A percentile compares a stretch with the other conserved stretches of the same genome.
phyloP scores from a whole-genome alignment of 2,797 vertebrate species.

The Rhinogobio ventralis region DNA sequence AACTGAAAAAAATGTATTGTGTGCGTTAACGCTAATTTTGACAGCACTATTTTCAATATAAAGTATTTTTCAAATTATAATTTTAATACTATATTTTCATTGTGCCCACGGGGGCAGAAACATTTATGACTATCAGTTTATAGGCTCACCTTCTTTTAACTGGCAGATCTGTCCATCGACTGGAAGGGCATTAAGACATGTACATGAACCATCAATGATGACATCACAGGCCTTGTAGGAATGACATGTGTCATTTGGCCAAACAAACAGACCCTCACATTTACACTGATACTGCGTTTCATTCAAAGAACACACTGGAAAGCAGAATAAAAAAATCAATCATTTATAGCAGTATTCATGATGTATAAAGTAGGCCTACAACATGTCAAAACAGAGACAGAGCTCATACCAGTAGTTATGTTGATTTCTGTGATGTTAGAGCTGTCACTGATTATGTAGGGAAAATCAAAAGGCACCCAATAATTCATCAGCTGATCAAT shows the following conservation, averaged over 20 bases:
- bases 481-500: conserved; percentile 42
- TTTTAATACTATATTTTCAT: too few relatives aligned
- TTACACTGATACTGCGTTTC: conserved; percentile 29
- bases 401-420: conserved; percentile 43
- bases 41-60: too few relatives aligned
- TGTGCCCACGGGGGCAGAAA: neutral
- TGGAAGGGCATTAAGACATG: conserved; percentile 70
- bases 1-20: too few relatives aligned
- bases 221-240: conserved; percentile 61
- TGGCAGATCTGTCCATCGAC: conserved; percentile 73
- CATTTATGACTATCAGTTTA: neutral
- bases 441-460: conserved; percentile 39
- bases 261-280: conserved; percentile 51
- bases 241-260: conserved; percentile 50
- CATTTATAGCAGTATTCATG: neutral
- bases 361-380: neutral
- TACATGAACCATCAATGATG: conserved; percentile 60
- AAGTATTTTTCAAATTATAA: too few relatives aligned
- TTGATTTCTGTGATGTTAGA: conserved; percentile 47
- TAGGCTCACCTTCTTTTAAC: conserved; percentile 69
- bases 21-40: too few relatives aligned
- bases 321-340: conserved; percentile 8
- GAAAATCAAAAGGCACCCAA: conserved; percentile 41
- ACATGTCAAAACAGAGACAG: neutral
- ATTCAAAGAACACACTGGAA: conserved; percentile 39